A percentile compares a stretch with the other conserved stretches of the same genome.
Conservation (phyloP, 2,113 vertebrate species). For the Scytalopus superciliaris region DNA sequence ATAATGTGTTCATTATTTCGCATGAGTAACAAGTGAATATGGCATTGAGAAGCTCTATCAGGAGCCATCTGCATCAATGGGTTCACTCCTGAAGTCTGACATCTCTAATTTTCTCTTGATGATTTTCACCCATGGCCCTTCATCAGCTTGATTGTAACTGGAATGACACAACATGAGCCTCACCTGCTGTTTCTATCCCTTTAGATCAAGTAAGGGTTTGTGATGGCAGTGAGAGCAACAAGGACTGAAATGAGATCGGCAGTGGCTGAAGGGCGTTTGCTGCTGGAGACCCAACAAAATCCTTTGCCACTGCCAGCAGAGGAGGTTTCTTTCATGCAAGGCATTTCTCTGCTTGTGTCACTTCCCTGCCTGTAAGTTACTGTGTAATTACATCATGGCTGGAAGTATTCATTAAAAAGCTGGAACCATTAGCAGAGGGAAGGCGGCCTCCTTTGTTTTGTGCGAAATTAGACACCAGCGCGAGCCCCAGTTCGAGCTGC, state of each 20-base stretch:
- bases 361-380: conserved; percentile 7
- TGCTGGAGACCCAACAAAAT: not conserved
- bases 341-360: not conserved
- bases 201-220: not conserved
- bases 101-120: not conserved
- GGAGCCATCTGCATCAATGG: not conserved
- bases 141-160: not conserved
- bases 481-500: not conserved
- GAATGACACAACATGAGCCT: not conserved
- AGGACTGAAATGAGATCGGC: not conserved
- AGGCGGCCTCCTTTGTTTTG: conserved; percentile 37
- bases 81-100: not conserved
- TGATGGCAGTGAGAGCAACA: not conserved
- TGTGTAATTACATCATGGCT: conserved; percentile 18
- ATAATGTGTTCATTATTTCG: not conserved
- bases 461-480: not conserved
- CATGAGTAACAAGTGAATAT: not conserved
- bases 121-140: not conserved
- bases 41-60: not conserved
- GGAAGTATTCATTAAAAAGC: conserved; percentile 49
- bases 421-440: conserved; percentile 27
- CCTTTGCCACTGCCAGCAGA: not conserved
- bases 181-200: conserved; percentile 1
- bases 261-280: not conserved
- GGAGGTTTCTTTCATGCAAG: not conserved